A percentile compares a stretch with the other conserved stretches of the same genome.
These are phyloP conservation scores for Prunella himalayana DNA, from an alignment of 2,113 vertebrate species.

Conservation along the genomic window DNA sequence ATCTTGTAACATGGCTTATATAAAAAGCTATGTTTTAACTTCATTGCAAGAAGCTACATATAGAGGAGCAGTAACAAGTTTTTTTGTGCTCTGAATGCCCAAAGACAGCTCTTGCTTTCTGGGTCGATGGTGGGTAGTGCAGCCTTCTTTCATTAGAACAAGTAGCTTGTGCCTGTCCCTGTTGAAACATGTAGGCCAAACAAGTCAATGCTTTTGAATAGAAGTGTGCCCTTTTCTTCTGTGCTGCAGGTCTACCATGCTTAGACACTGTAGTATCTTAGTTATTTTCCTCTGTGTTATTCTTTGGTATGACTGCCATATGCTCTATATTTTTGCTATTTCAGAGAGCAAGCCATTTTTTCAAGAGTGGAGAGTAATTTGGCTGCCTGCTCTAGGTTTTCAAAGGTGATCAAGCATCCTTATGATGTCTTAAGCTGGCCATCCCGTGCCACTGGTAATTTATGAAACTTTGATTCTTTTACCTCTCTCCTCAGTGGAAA, in stretches of 20 bases:
- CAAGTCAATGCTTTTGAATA: not conserved
- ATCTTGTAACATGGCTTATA: conserved; percentile 32
- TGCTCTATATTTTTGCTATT: not conserved
- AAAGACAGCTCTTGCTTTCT: not conserved
- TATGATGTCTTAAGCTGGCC: not conserved
- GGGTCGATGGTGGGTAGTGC: not conserved
- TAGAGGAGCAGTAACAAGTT: not conserved
- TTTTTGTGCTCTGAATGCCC: not conserved
- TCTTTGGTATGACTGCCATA: not conserved
- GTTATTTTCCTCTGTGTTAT: not conserved
- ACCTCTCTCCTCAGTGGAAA: not conserved
- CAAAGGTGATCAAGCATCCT: not conserved
- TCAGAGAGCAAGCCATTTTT: not conserved
- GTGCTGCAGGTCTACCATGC: not conserved
- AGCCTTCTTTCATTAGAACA: conserved; percentile 24
- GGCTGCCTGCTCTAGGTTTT: not conserved
- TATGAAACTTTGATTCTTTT: not conserved
- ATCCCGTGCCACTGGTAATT: not conserved
- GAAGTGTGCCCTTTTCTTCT: not conserved
- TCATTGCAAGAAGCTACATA: not conserved
- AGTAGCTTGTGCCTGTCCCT: not conserved
- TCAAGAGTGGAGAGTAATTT: not conserved
- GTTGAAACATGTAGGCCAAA: not conserved
- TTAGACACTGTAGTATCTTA: not conserved
- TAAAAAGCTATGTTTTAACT: conserved; percentile 41